Evolutionary conservation across 2,888 invertebrate species (phyloP), one percentile per base, ranked within the genome.

Genomic region (Drosophila prolongata): DNA sequence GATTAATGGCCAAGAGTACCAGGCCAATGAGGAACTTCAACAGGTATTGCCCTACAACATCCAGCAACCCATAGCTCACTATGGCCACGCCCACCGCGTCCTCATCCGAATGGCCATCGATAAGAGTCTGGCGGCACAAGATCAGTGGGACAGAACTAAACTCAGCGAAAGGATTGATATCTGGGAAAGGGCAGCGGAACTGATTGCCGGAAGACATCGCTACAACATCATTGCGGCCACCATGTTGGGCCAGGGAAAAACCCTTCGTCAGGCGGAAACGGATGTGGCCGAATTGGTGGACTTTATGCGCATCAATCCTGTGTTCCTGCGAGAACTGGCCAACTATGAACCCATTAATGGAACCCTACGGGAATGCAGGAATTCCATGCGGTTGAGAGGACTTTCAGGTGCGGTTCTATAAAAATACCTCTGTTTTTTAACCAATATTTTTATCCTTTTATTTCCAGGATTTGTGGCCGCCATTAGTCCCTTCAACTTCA

Each of bases 401-500:
- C 94, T 99, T 80, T 98, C 98, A 93, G 62, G 62, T 61, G 10
- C 0, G n/a, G 13, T 6, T 6, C 10, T 10, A 3, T 11, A 27
- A 0, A 24, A 27, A 6, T 0, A 10, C 14, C 16, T 10, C 3
- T 1, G 10, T 42, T 10, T 42, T 1, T n/a, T n/a, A n/a, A n/a
- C n/a, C 16, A 16, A 2, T 2, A 10, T 9, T 10, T 42, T 4
- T n/a, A 24, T 8, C 8, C n/a, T 44, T 3, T 6, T 8, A 27
- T 44, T 3, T 27, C 0, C 34, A 62, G 99, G 99, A 6, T 99
- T 99, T 91, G 95, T 99, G 81, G 99, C 99, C 1, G 98, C 99
- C 0, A 95, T 99, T 6, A 97, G 98, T 59, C 99, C 99, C 0
- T 99, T 99, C 91, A 99, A 99, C 93, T 99, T 99, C 91, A 99